phyloP scores from a whole-genome alignment of 2,888 invertebrate species.

The Sylvicola cinctus region DNA sequence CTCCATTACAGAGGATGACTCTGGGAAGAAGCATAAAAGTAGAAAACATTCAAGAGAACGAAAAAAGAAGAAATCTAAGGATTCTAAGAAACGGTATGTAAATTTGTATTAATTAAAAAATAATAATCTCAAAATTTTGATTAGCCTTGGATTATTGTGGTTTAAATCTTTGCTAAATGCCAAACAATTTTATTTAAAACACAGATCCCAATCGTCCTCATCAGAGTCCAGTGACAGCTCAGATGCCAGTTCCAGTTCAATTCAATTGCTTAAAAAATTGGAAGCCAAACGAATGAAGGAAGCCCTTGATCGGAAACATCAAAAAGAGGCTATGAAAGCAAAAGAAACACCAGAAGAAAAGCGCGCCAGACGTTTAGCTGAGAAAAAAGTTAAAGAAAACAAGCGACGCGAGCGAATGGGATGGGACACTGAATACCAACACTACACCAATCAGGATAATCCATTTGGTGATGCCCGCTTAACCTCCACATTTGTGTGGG shows the following conservation, averaged over 20 bases:
- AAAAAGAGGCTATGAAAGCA: conserved; percentile 62
- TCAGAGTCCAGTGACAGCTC: neutral
- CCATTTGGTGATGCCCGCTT: conserved; percentile 96
- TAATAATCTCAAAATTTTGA: too few species aligned
- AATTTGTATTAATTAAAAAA: too few species aligned
- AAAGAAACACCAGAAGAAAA: conserved; percentile 94
- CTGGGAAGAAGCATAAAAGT: too few species aligned
- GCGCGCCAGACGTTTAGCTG: conserved; percentile 56
- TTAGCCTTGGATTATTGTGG: too few species aligned
- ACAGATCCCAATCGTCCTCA: too few species aligned
- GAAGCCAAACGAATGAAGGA: conserved; percentile 47
- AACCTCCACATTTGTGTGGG: conserved; percentile 90
- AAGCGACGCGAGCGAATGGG: conserved; percentile 82
- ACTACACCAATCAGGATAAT: conserved; percentile 95
- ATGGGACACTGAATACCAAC: conserved; percentile 91
- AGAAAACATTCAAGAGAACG: too few species aligned
- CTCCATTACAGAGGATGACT: too few species aligned
- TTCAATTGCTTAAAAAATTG: conserved; percentile 47
- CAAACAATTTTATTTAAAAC: too few species aligned
- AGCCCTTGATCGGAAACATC: conserved; percentile 39
- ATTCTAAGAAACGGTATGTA: too few species aligned
- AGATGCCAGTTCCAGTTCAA: conserved; percentile 20
- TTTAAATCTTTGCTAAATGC: too few species aligned
- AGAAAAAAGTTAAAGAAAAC: conserved; percentile 81
- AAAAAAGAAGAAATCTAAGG: too few species aligned